Conservation (phyloP, 2,797 vertebrate species). For the Cygnus olor region DNA sequence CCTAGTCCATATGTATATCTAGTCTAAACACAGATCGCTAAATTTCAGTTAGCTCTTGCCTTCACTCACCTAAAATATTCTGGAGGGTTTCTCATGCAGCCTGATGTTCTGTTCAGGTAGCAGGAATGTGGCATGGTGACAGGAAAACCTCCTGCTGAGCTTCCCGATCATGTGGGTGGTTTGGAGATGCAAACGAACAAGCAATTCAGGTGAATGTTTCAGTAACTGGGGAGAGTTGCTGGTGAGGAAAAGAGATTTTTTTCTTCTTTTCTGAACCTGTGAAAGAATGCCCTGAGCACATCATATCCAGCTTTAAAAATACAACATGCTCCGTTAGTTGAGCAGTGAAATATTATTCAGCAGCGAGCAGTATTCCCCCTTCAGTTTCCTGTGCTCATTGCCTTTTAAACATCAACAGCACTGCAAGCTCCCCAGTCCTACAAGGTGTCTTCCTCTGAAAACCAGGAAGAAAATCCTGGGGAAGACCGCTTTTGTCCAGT, state of each 20-base stretch:
- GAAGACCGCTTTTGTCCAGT: neutral
- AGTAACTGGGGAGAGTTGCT: neutral
- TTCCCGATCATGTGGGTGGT: neutral
- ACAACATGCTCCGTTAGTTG: accelerated
- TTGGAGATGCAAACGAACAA: neutral
- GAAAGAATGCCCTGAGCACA: neutral
- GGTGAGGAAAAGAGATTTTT: accelerated
- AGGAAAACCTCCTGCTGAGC: neutral
- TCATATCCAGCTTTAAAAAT: neutral
- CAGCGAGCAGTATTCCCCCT: neutral
- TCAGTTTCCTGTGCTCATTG: neutral
- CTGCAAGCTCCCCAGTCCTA: neutral
- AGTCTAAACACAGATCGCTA: too few relatives aligned
- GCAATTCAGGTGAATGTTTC: neutral
- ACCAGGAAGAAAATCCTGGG: neutral
- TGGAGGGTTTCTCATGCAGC: neutral
- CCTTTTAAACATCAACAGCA: neutral
- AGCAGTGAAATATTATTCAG: neutral
- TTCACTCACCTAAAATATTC: neutral
- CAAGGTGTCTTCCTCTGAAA: neutral
- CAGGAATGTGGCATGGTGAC: neutral
- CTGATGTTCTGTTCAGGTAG: neutral
- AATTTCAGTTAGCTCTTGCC: neutral
- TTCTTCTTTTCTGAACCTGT: neutral
- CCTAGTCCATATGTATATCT: neutral